phyloP scores from a whole-genome alignment of 2,888 invertebrate species.

The Merodon equestris region DNA sequence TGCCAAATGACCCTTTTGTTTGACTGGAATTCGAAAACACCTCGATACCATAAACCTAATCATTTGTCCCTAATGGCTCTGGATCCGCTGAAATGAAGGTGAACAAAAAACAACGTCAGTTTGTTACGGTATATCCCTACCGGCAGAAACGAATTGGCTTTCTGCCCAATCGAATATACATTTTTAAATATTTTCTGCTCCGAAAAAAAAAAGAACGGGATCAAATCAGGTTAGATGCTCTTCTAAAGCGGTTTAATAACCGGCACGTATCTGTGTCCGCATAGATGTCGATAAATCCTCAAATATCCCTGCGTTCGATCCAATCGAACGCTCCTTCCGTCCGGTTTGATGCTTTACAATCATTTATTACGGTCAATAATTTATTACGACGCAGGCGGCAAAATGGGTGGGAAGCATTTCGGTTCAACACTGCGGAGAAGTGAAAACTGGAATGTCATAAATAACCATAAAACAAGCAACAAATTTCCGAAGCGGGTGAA shows the following conservation, averaged over 20 bases:
- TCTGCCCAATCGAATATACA: slow-evolving; percentile 45
- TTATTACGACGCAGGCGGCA: slow-evolving; percentile 28
- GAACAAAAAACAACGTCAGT: no score
- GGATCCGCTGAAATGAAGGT: no score
- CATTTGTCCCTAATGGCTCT: no score
- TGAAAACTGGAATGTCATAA: slow-evolving; percentile 47
- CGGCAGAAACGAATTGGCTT: slow-evolving; percentile 13
- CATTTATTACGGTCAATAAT: slow-evolving; percentile 50
- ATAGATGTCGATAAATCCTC: slow-evolving; percentile 38
- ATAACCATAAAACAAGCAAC: slow-evolving; percentile 53
- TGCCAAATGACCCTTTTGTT: slow-evolving; percentile 33
- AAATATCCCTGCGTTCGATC: slow-evolving; percentile 13
- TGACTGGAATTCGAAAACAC: background rate
- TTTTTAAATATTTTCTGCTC: slow-evolving; percentile 35
- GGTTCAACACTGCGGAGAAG: slow-evolving; percentile 18
- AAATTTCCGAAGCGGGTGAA: slow-evolving; percentile 30
- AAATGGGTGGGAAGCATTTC: slow-evolving; percentile 5
- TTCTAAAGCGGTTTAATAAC: slow-evolving; percentile 20
- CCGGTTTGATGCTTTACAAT: slow-evolving; percentile 8
- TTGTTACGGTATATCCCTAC: no score
- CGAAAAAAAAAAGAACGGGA: background rate
- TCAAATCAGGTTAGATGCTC: background rate
- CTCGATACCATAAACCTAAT: background rate
- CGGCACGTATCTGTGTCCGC: slow-evolving; percentile 18
- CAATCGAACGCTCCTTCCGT: background rate